Evolutionary conservation across 2,888 invertebrate species (phyloP).

Genomic region (Dysmachus trigonus): DNA sequence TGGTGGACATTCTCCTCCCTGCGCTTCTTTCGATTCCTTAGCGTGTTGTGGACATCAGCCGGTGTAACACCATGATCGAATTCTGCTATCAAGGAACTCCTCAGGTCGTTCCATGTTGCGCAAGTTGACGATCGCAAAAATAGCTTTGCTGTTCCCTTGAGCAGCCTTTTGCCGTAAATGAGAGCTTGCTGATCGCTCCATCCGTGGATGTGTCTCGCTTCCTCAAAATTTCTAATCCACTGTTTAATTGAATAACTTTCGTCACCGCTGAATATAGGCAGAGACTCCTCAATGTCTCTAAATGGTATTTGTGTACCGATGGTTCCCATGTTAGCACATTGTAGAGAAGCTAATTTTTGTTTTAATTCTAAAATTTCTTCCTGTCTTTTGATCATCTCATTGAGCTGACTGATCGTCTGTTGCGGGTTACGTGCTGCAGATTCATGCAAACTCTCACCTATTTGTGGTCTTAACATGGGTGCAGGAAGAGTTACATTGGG

Average conservation of each 20-base stretch:
- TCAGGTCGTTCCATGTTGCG: slow-evolving; percentile 35
- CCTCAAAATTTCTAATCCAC: too few species aligned
- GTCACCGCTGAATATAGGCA: background rate
- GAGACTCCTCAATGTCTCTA: background rate
- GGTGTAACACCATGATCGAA: slow-evolving; percentile 39
- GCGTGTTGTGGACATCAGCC: too few species aligned
- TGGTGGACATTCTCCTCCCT: too few species aligned
- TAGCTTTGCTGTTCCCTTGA: too few species aligned
- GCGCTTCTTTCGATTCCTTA: too few species aligned
- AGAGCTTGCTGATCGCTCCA: slow-evolving; percentile 41
- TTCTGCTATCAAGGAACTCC: slow-evolving; percentile 39
- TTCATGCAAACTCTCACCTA: background rate
- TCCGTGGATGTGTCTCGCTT: background rate
- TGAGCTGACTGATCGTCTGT: background rate
- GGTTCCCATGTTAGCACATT: background rate
- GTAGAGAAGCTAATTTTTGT: background rate
- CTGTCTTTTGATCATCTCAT: background rate
- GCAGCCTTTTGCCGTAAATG: slow-evolving; percentile 40
- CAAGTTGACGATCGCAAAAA: slow-evolving; percentile 27
- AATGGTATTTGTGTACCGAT: background rate
- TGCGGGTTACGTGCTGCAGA: background rate
- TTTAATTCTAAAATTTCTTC: background rate
- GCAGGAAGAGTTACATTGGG: too few species aligned
- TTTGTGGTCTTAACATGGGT: too few species aligned
- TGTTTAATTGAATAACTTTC: background rate